Evolutionary conservation across 2,888 invertebrate genomes (phyloP).

Genomic region (Lottia scabra): DNA sequence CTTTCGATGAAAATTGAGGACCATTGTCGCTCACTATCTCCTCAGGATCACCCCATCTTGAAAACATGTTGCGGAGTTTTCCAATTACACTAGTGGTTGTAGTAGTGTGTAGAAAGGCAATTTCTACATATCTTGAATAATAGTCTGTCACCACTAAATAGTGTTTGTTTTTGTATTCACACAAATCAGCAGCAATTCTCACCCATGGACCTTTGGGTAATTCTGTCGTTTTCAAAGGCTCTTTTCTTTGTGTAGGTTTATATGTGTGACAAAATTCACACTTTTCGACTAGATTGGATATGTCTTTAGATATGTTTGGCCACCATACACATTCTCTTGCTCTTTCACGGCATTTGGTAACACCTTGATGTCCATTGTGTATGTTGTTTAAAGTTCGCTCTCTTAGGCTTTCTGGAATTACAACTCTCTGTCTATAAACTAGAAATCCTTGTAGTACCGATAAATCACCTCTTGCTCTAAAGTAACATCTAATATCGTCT

Average conservation of each 20-base stretch:
- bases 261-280: conserved; percentile 7
- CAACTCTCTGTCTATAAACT: background rate
- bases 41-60: conserved; percentile 16
- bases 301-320: background rate
- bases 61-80: conserved; percentile 19
- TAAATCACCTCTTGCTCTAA: conserved; percentile 13
- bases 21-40: conserved; percentile 24
- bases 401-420: background rate
- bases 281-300: too few species aligned
- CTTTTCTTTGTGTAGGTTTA: conserved; percentile 18
- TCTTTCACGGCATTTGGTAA: conserved; percentile 3
- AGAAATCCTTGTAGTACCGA: conserved; percentile 26
- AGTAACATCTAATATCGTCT: conserved; percentile 16
- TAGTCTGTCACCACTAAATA: conserved; percentile 17
- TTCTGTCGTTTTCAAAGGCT: background rate
- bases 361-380: conserved; percentile 3
- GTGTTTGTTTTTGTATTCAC: background rate
- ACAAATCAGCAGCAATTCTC: background rate
- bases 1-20: conserved; percentile 1
- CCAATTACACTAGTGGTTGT: conserved; percentile 12
- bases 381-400: conserved; percentile 9
- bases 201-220: background rate
- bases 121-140: conserved; percentile 22
- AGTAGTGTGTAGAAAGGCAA: conserved; percentile 5
- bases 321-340: conserved; percentile 8